Evolutionary conservation across 2,797 vertebrate species (phyloP).

Genomic region (Sandelia bainsii): DNA sequence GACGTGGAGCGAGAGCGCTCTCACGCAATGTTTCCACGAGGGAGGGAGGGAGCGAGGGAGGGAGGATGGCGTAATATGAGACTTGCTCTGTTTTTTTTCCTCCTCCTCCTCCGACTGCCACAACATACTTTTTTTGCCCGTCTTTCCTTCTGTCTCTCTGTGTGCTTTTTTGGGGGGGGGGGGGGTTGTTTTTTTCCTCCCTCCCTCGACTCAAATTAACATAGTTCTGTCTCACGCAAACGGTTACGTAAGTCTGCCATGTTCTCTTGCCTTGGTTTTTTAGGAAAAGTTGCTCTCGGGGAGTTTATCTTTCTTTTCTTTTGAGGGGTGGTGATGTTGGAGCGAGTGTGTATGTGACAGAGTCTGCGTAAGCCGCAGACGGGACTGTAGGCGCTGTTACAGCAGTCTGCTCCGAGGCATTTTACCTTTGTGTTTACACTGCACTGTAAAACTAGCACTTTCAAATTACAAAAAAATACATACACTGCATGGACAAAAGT

Average conservation of each 20-base stretch:
- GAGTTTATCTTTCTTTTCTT: conserved; percentile 40
- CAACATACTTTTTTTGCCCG: conserved; percentile 79
- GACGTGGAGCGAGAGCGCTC: conserved; percentile 78
- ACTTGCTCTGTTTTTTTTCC: conserved; percentile 68
- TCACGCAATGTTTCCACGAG: conserved; percentile 85
- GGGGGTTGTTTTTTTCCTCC: conserved; percentile 61
- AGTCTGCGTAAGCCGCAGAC: conserved; percentile 19
- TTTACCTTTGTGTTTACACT: conserved; percentile 39
- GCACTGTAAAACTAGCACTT: conserved; percentile 15
- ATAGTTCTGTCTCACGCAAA: conserved; percentile 85
- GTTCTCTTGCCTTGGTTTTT: conserved; percentile 49
- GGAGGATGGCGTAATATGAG: conserved; percentile 83
- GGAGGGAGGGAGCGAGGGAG: conserved; percentile 64
- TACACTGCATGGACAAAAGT: no score
- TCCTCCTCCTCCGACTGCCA: conserved; percentile 75
- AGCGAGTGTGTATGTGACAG: conserved; percentile 25
- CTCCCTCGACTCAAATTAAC: conserved; percentile 82
- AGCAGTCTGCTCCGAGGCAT: conserved; percentile 7
- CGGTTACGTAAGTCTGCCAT: conserved; percentile 78
- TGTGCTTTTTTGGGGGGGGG: conserved; percentile 64
- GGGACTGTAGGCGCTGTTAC: conserved; percentile 22
- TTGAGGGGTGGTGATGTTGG: conserved; percentile 6
- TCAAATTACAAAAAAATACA: neutral
- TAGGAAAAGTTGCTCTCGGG: conserved; percentile 55
- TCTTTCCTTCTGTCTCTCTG: conserved; percentile 70